A percentile compares a stretch with the other conserved stretches of the same genome.
These are phyloP conservation scores for Scyliorhinus canicula DNA, from an alignment of 2,797 vertebrate genomes.

Conservation along the genomic window DNA sequence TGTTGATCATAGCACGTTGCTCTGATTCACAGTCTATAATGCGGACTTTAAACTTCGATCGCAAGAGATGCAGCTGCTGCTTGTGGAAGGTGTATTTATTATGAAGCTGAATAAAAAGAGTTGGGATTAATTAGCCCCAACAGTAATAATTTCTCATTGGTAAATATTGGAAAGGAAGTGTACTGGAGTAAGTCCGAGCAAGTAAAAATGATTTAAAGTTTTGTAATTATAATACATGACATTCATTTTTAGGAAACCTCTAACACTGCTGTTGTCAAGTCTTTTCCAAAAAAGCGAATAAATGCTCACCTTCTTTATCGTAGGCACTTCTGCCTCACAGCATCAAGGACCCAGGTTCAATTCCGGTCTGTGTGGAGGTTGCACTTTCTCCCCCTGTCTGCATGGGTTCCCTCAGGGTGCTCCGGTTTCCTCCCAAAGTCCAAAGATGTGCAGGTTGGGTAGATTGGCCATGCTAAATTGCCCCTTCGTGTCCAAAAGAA, in stretches of 20 bases:
- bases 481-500: no score
- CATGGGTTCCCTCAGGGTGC: no score
- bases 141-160: not conserved
- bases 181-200: not conserved
- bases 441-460: no score
- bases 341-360: no score
- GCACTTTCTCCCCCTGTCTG: no score
- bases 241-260: not conserved
- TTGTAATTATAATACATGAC: not conserved
- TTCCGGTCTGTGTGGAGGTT: no score
- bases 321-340: no score
- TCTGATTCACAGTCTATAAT: not conserved
- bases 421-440: no score
- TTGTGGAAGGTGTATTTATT: not conserved
- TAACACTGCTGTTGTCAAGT: not conserved
- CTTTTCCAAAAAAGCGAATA: not conserved
- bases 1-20: not conserved
- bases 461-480: no score
- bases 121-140: not conserved
- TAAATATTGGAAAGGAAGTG: not conserved
- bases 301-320: not conserved
- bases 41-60: not conserved
- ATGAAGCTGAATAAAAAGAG: not conserved
- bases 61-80: no score
- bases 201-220: not conserved